Evolutionary conservation across 2,797 vertebrate species (phyloP), one percentile per base, ranked within the genome.

Genomic region (Babyrousa celebensis): DNA sequence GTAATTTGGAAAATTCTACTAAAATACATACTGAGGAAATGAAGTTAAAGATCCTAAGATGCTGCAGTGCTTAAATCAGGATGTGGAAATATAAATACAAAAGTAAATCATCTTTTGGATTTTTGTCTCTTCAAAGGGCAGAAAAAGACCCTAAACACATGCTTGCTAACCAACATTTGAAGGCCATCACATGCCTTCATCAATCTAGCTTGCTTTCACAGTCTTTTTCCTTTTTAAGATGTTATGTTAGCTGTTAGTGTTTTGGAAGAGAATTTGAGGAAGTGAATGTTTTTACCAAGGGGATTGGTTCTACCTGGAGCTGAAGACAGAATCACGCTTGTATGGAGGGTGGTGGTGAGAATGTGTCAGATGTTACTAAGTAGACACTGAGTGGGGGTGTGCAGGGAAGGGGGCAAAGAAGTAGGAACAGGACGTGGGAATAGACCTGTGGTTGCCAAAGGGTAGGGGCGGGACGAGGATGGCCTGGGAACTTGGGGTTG

Each of bases 1-100:
- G n/a, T 62, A 92, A 92, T 93, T 78, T 88, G 60, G 74, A 93
- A 96, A 91, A 83, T 94, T 80, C 58, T 92, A 52, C 23, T 48
- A 94, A 32, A 56, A 91, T 67, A 77, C 7, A 25, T 67, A 56
- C 65, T 48, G 85, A 91, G 82, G 67, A 78, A 85, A 67, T 83
- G 58, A 78, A 92, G 82, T 85, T 56, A 89, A 95, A 95, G 75
- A 89, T 89, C 5, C 60, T 80, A 54, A 68, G 32, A 72, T 68
- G 25, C 12, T 8, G 84, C 21, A 16, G 80, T 15, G 56, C 10
- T 94, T 78, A 87, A 80, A 82, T 63, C 32, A 52, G 60, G 94
- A 90, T 43, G 72, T 84, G 29, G 67, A 95, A 91, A 93, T 82
- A 87, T 83, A 89, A 72, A n/a, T 40, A 56, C 56, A 93, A 62